Evolutionary conservation across 1,140 invertebrate genomes (phyloP).

Genomic region (Elysia chlorotica): DNA sequence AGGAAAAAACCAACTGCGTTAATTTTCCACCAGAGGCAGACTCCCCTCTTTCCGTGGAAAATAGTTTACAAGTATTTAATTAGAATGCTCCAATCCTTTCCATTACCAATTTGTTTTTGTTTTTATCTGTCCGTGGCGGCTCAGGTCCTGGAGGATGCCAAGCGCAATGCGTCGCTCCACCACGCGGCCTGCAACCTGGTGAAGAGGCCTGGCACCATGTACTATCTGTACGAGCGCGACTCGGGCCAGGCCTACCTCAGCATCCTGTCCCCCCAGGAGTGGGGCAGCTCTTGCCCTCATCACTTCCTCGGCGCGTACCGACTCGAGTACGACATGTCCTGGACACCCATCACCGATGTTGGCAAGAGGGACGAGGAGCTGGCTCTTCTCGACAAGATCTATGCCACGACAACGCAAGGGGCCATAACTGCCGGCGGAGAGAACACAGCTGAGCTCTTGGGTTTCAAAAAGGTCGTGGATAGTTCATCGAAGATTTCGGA

Average conservation of each 20-base stretch:
- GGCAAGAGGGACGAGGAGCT: conserved; percentile 25
- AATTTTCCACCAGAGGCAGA: no score
- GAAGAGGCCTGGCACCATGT: conserved; percentile 73
- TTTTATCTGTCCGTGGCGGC: no score
- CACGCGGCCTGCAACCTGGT: conserved; percentile 75
- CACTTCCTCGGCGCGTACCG: conserved; percentile 71
- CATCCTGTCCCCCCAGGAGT: conserved; percentile 77
- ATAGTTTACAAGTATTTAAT: neutral
- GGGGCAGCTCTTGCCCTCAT: conserved; percentile 68
- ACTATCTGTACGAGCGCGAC: conserved; percentile 73
- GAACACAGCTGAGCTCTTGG: neutral
- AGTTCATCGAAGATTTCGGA: conserved; percentile 2
- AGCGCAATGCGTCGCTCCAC: conserved; percentile 68
- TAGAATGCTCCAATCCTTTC: neutral
- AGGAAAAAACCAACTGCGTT: no score
- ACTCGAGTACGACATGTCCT: conserved; percentile 72
- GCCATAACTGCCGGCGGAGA: conserved; percentile 34
- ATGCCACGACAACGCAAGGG: conserved; percentile 44
- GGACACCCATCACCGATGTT: conserved; percentile 66
- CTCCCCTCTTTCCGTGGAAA: no score
- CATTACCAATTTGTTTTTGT: neutral
- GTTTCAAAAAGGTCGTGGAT: neutral
- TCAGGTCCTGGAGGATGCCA: conserved; percentile 68
- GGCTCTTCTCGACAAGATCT: conserved; percentile 53
- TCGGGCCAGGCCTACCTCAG: conserved; percentile 72